These are phyloP conservation scores for Myiozetetes cayanensis DNA, from an alignment of 2,113 vertebrate genomes.

Conservation along the genomic window DNA sequence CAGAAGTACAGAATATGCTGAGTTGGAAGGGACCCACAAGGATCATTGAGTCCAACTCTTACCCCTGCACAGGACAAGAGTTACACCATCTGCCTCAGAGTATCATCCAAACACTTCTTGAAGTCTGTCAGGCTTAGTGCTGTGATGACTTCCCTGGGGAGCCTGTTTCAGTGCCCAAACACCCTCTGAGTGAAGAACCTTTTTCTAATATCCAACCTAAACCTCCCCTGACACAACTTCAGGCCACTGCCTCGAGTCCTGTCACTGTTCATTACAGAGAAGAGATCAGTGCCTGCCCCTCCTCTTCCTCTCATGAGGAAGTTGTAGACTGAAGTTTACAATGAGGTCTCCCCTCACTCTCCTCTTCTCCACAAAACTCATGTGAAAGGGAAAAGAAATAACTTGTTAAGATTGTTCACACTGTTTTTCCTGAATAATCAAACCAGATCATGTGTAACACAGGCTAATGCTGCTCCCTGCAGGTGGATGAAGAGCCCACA, in stretches of 20 bases:
- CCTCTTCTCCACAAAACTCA: neutral
- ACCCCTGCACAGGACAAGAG: neutral
- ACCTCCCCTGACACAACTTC: neutral
- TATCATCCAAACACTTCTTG: neutral
- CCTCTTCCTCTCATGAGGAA: neutral
- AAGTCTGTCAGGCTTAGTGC: neutral
- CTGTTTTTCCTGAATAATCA: neutral
- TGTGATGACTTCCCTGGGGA: neutral
- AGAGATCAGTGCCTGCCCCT: neutral
- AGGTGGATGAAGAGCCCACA: conserved; percentile 2
- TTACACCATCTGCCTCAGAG: neutral
- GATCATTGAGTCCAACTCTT: neutral
- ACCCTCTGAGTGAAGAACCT: neutral
- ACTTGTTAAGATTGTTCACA: neutral
- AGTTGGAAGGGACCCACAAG: neutral
- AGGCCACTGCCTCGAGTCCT: neutral
- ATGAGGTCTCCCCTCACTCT: neutral
- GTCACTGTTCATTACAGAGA: neutral
- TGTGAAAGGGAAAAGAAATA: neutral
- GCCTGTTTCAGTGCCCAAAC: neutral
- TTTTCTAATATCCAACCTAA: neutral
- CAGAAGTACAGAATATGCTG: neutral
- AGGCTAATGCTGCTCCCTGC: conserved; percentile 52
- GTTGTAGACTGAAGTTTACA: neutral
- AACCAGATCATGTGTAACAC: neutral